A percentile compares a stretch with the other conserved stretches of the same genome.
phyloP scores from a whole-genome alignment of 2,113 vertebrate species.

The Melospiza melodia region DNA sequence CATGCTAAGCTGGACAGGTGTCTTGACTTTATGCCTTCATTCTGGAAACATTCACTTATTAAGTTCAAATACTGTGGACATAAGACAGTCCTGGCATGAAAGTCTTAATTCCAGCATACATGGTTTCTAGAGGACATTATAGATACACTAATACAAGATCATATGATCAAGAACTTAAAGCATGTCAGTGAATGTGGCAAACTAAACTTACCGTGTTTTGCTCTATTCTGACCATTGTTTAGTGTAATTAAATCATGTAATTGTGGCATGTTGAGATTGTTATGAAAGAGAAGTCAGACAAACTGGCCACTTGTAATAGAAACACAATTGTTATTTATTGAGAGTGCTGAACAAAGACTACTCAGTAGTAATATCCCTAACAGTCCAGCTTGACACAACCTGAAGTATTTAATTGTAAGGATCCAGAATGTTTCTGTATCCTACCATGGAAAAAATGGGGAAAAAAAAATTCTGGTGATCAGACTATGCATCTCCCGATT shows the following conservation, averaged over 20 bases:
- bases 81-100: not conserved
- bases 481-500: not conserved
- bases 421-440: not conserved
- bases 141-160: not conserved
- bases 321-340: not conserved
- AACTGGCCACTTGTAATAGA: not conserved
- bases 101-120: not conserved
- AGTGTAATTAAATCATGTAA: not conserved
- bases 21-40: not conserved
- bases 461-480: not conserved
- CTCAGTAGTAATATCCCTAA: not conserved
- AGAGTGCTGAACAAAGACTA: not conserved
- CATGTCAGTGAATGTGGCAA: not conserved
- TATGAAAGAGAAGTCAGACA: not conserved
- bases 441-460: not conserved
- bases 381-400: not conserved
- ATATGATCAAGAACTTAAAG: not conserved
- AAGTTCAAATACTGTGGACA: not conserved
- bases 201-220: not conserved
- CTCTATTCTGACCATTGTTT: not conserved
- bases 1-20: rapidly evolving
- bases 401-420: not conserved
- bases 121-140: not conserved
- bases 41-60: not conserved
- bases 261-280: not conserved